phyloP scores from a whole-genome alignment of 2,113 vertebrate genomes.

The Apodemus sylvaticus region DNA sequence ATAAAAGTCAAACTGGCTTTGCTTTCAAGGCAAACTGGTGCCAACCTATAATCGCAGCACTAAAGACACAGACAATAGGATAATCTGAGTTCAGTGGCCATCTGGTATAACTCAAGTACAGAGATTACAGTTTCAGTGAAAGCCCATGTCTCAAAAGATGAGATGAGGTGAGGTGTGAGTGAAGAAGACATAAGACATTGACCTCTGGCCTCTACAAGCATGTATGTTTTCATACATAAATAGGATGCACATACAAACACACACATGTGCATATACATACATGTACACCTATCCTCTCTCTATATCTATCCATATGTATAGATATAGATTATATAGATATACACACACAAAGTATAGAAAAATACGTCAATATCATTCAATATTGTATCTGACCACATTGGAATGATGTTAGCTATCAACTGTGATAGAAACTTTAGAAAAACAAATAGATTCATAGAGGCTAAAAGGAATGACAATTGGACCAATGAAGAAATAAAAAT shows the following conservation, averaged over 20 bases:
- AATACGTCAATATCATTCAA: not conserved
- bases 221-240: not conserved
- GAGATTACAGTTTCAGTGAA: not conserved
- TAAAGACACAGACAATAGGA: not conserved
- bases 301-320: too few relatives aligned
- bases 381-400: not conserved
- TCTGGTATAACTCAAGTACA: not conserved
- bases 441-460: not conserved
- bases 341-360: not conserved
- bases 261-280: rapidly evolving
- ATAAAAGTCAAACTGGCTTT: not conserved
- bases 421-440: not conserved
- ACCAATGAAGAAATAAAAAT: not conserved
- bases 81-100: not conserved
- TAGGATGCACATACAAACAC: not conserved
- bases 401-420: not conserved
- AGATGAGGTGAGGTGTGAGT: not conserved
- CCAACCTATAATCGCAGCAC: not conserved
- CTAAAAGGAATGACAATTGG: not conserved
- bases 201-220: not conserved
- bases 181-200: not conserved
- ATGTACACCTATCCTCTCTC: too few relatives aligned
- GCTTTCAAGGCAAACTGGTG: not conserved
- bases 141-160: not conserved
- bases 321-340: too few relatives aligned